Percentiles rank a stretch among this genome's conserved stretches.
These are phyloP conservation scores for Schizopygopsis pylzovi DNA, from an alignment of 2,797 vertebrate genomes.

Conservation along the genomic window DNA sequence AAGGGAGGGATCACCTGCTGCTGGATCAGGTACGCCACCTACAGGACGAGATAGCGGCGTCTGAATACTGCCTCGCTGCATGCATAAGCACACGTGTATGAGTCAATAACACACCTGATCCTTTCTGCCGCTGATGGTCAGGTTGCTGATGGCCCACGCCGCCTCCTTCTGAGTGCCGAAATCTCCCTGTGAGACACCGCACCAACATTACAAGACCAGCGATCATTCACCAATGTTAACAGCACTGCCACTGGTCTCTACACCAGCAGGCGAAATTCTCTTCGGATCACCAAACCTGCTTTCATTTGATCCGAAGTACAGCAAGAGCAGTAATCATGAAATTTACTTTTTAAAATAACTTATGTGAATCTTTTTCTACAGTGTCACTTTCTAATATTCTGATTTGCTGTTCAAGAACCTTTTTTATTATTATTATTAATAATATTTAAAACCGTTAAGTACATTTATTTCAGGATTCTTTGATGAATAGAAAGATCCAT, in stretches of 20 bases:
- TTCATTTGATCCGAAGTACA: too few species aligned
- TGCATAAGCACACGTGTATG: rapidly evolving
- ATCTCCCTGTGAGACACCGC: conserved; percentile 83
- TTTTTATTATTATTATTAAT: too few species aligned
- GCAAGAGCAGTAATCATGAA: too few species aligned
- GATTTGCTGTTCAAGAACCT: too few species aligned
- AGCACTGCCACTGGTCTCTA: neutral
- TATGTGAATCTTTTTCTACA: too few species aligned
- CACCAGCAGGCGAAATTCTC: too few species aligned
- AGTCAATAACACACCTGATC: conserved; percentile 83
- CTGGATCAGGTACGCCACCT: conserved; percentile 98
- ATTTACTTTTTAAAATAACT: too few species aligned
- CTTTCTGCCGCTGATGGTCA: conserved; percentile 99
- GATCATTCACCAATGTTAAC: neutral
- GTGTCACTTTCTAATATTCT: too few species aligned
- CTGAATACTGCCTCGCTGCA: neutral
- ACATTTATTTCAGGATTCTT: too few species aligned
- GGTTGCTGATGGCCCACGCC: conserved; percentile 99
- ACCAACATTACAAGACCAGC: neutral
- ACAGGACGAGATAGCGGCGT: conserved; percentile 16
- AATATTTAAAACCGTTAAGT: too few species aligned
- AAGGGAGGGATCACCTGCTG: conserved; percentile 98
- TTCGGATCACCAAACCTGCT: too few species aligned
- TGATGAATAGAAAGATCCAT: too few species aligned
- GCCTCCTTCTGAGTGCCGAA: conserved; percentile 99